Conservation (phyloP, 2,113 vertebrate genomes). For the Mungos mungo region DNA sequence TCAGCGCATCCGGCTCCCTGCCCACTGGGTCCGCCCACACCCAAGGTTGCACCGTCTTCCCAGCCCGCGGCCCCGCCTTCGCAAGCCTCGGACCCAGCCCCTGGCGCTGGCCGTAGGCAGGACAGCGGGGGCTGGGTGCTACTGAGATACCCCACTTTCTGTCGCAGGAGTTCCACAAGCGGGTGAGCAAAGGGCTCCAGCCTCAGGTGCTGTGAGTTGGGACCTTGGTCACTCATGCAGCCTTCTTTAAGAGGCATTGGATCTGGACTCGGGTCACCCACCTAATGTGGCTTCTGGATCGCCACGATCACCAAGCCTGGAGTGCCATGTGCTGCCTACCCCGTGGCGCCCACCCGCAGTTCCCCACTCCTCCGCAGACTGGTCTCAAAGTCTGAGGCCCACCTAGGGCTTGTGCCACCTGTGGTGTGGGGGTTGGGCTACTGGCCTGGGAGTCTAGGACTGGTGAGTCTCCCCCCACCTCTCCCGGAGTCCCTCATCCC, state of each 20-base stretch:
- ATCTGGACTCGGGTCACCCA: slow-evolving; percentile 63
- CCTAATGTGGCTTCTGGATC: slow-evolving; percentile 21
- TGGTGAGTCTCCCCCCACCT: neutral
- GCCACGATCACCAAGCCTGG: neutral
- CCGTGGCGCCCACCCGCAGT: too few species aligned
- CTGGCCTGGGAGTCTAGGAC: neutral
- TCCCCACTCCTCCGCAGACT: neutral
- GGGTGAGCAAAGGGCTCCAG: slow-evolving; percentile 55
- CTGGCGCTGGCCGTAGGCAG: neutral
- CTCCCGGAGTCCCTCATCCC: too few species aligned
- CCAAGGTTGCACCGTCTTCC: neutral
- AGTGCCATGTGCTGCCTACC: accelerated
- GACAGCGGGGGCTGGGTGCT: slow-evolving; percentile 6
- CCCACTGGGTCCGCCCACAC: accelerated
- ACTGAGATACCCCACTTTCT: slow-evolving; percentile 49
- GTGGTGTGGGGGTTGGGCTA: neutral
- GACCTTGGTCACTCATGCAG: slow-evolving; percentile 25
- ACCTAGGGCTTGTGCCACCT: neutral
- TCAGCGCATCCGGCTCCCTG: accelerated
- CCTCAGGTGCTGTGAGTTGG: slow-evolving; percentile 52
- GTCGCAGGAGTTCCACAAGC: slow-evolving; percentile 50
- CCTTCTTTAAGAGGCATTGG: slow-evolving; percentile 67
- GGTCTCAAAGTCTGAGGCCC: neutral
- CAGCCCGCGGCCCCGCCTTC: neutral
- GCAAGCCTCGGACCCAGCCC: neutral